phyloP scores from a whole-genome alignment of 2,888 invertebrate species.

The Drosophila prostipennis region DNA sequence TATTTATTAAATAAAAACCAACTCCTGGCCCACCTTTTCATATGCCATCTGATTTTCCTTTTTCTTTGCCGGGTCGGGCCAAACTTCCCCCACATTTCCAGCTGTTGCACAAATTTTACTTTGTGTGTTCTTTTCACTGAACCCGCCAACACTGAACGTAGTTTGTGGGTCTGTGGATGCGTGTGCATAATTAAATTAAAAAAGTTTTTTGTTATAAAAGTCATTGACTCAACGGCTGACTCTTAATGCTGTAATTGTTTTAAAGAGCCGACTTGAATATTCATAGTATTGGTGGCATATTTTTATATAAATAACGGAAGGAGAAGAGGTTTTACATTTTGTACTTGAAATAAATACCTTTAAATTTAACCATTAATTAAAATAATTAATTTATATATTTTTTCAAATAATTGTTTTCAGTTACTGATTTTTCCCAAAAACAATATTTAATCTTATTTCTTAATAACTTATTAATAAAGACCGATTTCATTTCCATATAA shows the following conservation, averaged over 20 bases:
- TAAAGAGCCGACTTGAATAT: constrained; percentile 4
- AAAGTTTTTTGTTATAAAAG: constrained; percentile 48
- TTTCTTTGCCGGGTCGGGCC: constrained; percentile 12
- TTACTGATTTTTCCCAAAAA: not conserved
- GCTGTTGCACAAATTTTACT: constrained; percentile 49
- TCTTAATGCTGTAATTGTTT: constrained; percentile 4
- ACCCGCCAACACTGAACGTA: constrained; percentile 51
- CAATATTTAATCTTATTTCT: not conserved
- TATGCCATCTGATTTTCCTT: constrained; percentile 37
- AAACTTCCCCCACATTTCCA: constrained; percentile 53
- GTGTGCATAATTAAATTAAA: constrained; percentile 68
- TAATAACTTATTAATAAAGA: no score
- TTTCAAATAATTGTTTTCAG: not conserved
- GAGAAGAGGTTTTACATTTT: not conserved
- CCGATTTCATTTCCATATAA: no score
- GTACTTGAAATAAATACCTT: no score
- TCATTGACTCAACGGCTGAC: constrained; percentile 35
- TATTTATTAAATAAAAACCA: constrained; percentile 62
- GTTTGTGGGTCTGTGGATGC: constrained; percentile 26
- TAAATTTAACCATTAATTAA: no score
- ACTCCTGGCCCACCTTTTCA: constrained; percentile 68
- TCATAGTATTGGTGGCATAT: not conserved
- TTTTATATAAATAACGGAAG: no score
- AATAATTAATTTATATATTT: not conserved
- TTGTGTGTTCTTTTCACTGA: constrained; percentile 67